A percentile compares a stretch with the other conserved stretches of the same genome.
Conservation (phyloP, 2,888 invertebrate genomes). For the Frankliniella fusca region DNA sequence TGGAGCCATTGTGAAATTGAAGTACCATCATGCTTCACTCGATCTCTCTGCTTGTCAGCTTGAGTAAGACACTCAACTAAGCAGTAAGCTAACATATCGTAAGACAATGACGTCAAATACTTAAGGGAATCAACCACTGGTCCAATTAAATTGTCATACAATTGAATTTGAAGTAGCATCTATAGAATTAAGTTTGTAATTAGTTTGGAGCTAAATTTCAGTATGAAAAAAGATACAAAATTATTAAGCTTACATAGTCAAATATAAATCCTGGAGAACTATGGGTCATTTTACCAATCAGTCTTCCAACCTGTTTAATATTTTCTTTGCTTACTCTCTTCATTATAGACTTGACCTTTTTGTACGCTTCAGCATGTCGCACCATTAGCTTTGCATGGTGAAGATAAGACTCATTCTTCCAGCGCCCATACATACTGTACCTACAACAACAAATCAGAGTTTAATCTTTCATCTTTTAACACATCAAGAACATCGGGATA, state of each 20-base stretch:
- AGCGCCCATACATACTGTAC: conserved; percentile 86
- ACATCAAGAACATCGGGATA: neutral
- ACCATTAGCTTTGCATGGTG: conserved; percentile 79
- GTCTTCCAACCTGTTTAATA: conserved; percentile 91
- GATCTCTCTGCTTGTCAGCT: conserved; percentile 62
- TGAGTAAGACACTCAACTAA: conserved; percentile 86
- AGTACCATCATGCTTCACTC: conserved; percentile 83
- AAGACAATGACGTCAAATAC: conserved; percentile 89
- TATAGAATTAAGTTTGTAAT: conserved; percentile 42
- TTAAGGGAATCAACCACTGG: conserved; percentile 98
- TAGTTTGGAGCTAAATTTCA: neutral
- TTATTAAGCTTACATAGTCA: conserved; percentile 91
- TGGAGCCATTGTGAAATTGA: conserved; percentile 92
- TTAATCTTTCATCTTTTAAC: neutral
- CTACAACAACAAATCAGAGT: conserved; percentile 46
- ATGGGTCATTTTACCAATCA: conserved; percentile 94
- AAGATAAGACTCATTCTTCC: conserved; percentile 88
- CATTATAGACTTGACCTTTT: conserved; percentile 93
- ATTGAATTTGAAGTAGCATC: conserved; percentile 76
- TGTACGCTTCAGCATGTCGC: conserved; percentile 79
- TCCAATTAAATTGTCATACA: conserved; percentile 87
- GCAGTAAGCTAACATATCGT: conserved; percentile 94
- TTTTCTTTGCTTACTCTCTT: conserved; percentile 97
- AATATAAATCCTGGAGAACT: conserved; percentile 93
- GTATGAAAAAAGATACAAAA: too few relatives aligned